Evolutionary conservation across 2,797 vertebrate genomes (phyloP).

Genomic region (Odontamblyopus lacepedii): DNA sequence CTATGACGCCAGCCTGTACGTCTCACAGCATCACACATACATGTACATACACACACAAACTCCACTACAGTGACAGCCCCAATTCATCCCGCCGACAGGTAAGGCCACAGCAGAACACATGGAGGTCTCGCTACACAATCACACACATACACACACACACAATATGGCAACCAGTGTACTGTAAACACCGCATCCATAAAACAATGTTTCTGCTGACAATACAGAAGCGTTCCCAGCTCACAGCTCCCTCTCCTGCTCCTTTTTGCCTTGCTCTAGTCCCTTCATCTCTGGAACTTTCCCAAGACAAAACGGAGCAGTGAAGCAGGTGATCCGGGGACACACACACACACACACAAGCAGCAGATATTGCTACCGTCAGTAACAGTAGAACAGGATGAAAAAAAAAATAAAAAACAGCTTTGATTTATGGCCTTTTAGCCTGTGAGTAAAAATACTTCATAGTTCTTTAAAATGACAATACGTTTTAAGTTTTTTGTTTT

Average conservation of each 20-base stretch:
- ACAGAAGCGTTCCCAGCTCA: constrained; percentile 51
- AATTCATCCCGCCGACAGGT: constrained; percentile 72
- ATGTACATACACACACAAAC: constrained; percentile 29
- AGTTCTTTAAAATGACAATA: not conserved
- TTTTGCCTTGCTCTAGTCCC: constrained; percentile 1
- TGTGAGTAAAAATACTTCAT: not conserved
- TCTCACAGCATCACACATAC: constrained; percentile 55
- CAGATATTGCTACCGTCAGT: not conserved
- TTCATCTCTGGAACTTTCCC: constrained; percentile 30
- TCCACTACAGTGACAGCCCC: constrained; percentile 55
- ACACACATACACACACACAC: constrained; percentile 14
- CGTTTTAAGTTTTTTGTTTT: not conserved
- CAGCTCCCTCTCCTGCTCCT: constrained; percentile 12
- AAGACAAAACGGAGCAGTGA: constrained; percentile 18
- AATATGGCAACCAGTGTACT: constrained; percentile 40
- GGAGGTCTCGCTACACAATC: constrained; percentile 7
- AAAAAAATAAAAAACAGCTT: not conserved
- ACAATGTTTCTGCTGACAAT: constrained; percentile 74
- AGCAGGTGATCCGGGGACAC: constrained; percentile 46
- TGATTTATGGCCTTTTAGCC: not conserved
- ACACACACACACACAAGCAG: not conserved
- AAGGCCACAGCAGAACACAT: constrained; percentile 57
- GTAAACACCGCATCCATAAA: constrained; percentile 70
- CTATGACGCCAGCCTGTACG: constrained; percentile 66
- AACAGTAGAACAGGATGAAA: constrained; percentile 1